Base-by-base conservation (phyloP, 2,888 invertebrate species). In the Troglohyphantes excavatus region DNA sequence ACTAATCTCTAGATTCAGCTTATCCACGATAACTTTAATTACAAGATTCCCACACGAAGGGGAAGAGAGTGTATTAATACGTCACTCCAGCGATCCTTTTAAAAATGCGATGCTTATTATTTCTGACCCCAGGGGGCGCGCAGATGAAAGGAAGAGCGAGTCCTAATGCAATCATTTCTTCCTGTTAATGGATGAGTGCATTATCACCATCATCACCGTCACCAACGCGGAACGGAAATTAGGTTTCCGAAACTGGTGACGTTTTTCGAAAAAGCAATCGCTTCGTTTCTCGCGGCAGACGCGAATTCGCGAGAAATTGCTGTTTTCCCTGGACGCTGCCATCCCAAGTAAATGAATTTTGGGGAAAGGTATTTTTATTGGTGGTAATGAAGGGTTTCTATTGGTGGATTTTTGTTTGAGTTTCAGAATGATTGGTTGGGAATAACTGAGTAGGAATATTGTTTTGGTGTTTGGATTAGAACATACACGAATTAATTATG, bases 161-260 rank as follows among this genome's bases (percentile, higher is more conserved):
- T 21, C 70, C 61, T 86, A 86, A 86, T 70, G 78, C 39, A 86
- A 86, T 86, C 86, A 86, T 86, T 72, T 11, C 29, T 53, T 39
- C 70, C 23, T 79, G 86, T 79, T 86, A 86, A 86, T 79, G 86
- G 70, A 19, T 59, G 72, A 86, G 61, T 46, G 86, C 86, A 86
- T 86, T 72, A 86, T 78, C 72, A 68, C 67, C 76, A 61, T 85
- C 82, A 82, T 70, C 70, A 76, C 75, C 84, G 29, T 29, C 27
- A 17, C 61, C 53, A 29, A 63, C 63, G 53, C 75, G 70, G 9
- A 72, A 17, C 67, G 85, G 76, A 85, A 85, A 85, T 85, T 85
- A 85, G 85, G 76, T 85, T 85, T 78, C 26, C 53, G 29, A 53
- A 39, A 13, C 67, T 61, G 76, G 39, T 68, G 76, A 61, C 59